Conservation (phyloP, 2,888 invertebrate species). For the Dimorphilus gyrociliatus region DNA sequence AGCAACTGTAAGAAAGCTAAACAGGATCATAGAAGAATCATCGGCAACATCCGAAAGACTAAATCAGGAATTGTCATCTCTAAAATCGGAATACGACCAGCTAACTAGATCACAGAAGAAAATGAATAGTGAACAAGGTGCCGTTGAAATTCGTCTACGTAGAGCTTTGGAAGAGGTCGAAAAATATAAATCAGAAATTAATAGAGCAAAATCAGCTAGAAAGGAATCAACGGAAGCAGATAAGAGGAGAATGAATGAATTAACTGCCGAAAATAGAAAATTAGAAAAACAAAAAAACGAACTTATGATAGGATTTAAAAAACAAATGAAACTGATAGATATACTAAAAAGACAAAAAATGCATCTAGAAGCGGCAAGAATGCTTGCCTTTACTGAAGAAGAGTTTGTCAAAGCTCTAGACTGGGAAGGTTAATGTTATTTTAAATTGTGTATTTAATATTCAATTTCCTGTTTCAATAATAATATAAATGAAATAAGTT, state of each 20-base stretch:
- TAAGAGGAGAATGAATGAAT: constrained; percentile 30
- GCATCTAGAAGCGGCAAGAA: constrained; percentile 39
- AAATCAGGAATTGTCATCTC: too few species aligned
- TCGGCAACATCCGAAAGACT: too few species aligned
- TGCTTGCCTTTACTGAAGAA: constrained; percentile 38
- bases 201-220: constrained; percentile 19
- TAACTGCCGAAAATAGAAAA: constrained; percentile 32
- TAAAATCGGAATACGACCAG: constrained; percentile 43
- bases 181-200: constrained; percentile 32
- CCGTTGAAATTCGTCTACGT: constrained; percentile 41
- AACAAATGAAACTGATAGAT: constrained; percentile 39
- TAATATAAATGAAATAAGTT: too few species aligned
- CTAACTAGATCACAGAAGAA: constrained; percentile 41
- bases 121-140: constrained; percentile 32
- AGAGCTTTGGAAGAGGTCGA: constrained; percentile 43
- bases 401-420: constrained; percentile 39
- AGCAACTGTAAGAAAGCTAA: constrained; percentile 40
- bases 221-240: constrained; percentile 28
- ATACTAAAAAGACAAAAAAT: constrained; percentile 39
- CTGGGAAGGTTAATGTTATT: constrained; percentile 22
- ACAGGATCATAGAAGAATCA: constrained; percentile 41
- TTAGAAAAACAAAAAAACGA: constrained; percentile 39
- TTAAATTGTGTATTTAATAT: too few species aligned
- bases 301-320: constrained; percentile 38
- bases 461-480: too few species aligned